Base-by-base conservation (phyloP, 53 echinoderm and acorn worm species). In the Echinometra lucunter region DNA sequence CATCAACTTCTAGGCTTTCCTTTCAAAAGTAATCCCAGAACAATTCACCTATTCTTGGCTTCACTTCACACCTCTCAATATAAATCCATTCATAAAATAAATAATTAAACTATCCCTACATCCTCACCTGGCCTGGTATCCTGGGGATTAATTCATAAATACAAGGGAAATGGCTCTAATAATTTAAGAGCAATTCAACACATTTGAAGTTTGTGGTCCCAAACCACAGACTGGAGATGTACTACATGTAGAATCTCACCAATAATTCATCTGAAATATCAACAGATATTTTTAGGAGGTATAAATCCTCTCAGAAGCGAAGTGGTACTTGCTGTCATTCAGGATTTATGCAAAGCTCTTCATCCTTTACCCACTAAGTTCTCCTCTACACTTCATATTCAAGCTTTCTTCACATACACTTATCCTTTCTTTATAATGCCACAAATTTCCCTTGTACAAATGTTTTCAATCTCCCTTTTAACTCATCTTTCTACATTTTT, bases 161-260 rank as follows among this genome's bases (percentile, higher is more conserved):
- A n/a, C 27, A 85, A 85, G 49, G 53, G 85, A 85, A 85, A 16
- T 85, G 45, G 28, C n/a, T 85, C 72, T 81, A 81, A 85, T 85
- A 45, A 85, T 49, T 85, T 47, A 23, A 44, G 30, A 25, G 49
- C 8, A 85, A 85, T 85, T 47, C 7, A 85, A 49, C 85, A 49
- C 10, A 28, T 47, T 49, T 53, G 30, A 49, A 45, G n/a, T 30
- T 37, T 85, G 47, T 85, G 85, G 85, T 85, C 30, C n/a, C 47
- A 85, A 19, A 53, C 85, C 85, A 85, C 85, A 85, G 85, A 85
- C 28, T 85, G 85, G 38, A 4, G 1, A 1, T 47, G 4, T 78
- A 38, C 34, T n/a, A n/a, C n/a, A n/a, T n/a, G n/a, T 78, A 19
- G 38, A 11, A 19, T 78, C 78, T 17, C 38, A n/a, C 38, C 44